phyloP scores from a whole-genome alignment of 1,140 invertebrate species.

The Drosophila quadrilineata region DNA sequence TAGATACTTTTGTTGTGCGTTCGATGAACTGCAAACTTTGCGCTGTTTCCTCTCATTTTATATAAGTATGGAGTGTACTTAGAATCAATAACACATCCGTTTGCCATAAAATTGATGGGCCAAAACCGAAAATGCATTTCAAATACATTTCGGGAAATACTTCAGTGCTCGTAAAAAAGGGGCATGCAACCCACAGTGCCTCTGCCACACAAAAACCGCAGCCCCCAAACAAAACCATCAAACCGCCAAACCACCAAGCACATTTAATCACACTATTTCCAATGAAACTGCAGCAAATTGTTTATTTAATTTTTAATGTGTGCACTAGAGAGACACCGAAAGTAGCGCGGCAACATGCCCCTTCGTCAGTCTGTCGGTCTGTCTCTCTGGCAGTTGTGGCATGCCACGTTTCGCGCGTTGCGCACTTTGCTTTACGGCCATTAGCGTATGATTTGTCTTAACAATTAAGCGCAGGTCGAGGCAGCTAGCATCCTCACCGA shows the following conservation, averaged over 20 bases:
- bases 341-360: not conserved
- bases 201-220: conserved; percentile 8
- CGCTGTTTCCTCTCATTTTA: not conserved
- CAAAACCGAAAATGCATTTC: conserved; percentile 65
- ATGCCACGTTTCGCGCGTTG: conserved; percentile 47
- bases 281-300: conserved; percentile 78
- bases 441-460: conserved; percentile 80
- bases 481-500: not conserved
- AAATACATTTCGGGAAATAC: conserved; percentile 54
- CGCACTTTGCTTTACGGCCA: conserved; percentile 65
- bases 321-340: conserved; percentile 10
- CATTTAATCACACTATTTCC: conserved; percentile 79
- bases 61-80: conserved; percentile 30
- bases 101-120: conserved; percentile 74
- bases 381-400: not conserved
- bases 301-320: conserved; percentile 80
- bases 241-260: conserved; percentile 43
- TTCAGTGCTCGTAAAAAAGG: conserved; percentile 37
- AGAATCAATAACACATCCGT: conserved; percentile 64
- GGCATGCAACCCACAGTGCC: conserved; percentile 33
- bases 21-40: too few relatives aligned
- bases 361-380: too few relatives aligned
- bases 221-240: not conserved
- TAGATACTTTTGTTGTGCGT: too few relatives aligned
- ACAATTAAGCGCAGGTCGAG: conserved; percentile 63